Evolutionary conservation across 2,113 vertebrate species (phyloP).

Genomic region (Manacus vitellinus): DNA sequence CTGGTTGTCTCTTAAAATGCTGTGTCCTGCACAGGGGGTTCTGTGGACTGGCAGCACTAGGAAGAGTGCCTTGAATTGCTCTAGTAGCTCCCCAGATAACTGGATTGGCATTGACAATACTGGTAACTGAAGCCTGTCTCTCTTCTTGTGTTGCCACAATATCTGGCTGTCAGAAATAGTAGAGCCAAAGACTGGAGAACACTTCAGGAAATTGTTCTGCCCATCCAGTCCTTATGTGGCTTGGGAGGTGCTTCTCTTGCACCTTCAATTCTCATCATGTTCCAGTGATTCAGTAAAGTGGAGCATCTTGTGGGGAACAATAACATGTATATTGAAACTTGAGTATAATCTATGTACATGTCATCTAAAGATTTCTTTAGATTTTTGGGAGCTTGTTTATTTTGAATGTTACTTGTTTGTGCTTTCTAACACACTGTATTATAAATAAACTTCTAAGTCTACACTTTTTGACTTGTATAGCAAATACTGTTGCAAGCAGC

Average conservation of each 20-base stretch:
- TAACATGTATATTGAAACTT: slow-evolving; percentile 53
- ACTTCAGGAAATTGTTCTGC: neutral
- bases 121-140: neutral
- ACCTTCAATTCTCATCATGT: neutral
- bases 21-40: neutral
- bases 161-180: neutral
- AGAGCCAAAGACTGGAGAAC: slow-evolving; percentile 29
- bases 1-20: slow-evolving; percentile 7
- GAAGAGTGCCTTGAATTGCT: slow-evolving; percentile 65
- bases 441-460: slow-evolving; percentile 55
- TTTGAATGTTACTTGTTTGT: slow-evolving; percentile 65
- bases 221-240: neutral
- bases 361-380: slow-evolving; percentile 44
- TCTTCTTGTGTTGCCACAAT: slow-evolving; percentile 7
- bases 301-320: slow-evolving; percentile 51
- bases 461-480: slow-evolving; percentile 37
- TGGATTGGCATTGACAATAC: slow-evolving; percentile 13
- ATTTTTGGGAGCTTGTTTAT: slow-evolving; percentile 49
- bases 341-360: slow-evolving; percentile 54
- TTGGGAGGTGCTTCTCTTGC: slow-evolving; percentile 9
- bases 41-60: slow-evolving; percentile 44
- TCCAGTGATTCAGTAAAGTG: slow-evolving; percentile 25
- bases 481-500: slow-evolving; percentile 20
- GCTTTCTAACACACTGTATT: slow-evolving; percentile 70
- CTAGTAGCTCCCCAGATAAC: slow-evolving; percentile 13